Percentiles rank a stretch among this genome's conserved stretches.
Evolutionary conservation across 2,888 invertebrate genomes (phyloP).

Genomic region (Andrena bicolor): DNA sequence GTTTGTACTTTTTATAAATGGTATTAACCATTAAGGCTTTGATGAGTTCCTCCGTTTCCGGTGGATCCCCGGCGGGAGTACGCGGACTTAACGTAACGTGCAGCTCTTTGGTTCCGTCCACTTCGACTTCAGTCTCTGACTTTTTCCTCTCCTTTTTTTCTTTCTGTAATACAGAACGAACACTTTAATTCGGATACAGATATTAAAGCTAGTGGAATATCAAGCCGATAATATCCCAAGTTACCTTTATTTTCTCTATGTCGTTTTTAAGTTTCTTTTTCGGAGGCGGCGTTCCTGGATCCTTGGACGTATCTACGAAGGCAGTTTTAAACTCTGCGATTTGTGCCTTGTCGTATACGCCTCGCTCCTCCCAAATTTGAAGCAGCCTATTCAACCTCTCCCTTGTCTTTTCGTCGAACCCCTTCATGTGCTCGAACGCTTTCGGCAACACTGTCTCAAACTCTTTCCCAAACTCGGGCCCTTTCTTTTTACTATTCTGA

Average conservation of each 20-base stretch:
- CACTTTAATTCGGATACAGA: background rate
- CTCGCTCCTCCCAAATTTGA: slow-evolving; percentile 96
- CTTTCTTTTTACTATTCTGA: slow-evolving; percentile 99
- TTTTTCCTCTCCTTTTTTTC: slow-evolving; percentile 86
- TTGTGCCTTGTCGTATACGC: slow-evolving; percentile 93
- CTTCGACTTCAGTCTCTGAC: slow-evolving; percentile 86
- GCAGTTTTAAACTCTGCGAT: slow-evolving; percentile 92
- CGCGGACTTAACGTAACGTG: slow-evolving; percentile 92
- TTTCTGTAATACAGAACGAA: slow-evolving; percentile 64
- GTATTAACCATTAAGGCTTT: slow-evolving; percentile 88
- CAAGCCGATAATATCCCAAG: background rate
- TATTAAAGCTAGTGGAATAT: background rate
- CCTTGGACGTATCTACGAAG: slow-evolving; percentile 79
- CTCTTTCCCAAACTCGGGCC: slow-evolving; percentile 96
- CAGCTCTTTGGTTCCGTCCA: slow-evolving; percentile 91
- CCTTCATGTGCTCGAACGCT: slow-evolving; percentile 94
- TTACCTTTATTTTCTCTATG: slow-evolving; percentile 77
- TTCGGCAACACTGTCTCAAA: slow-evolving; percentile 93
- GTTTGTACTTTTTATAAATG: slow-evolving; percentile 68
- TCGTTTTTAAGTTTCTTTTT: slow-evolving; percentile 85
- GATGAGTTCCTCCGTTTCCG: slow-evolving; percentile 96
- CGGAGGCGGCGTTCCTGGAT: slow-evolving; percentile 84
- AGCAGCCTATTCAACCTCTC: slow-evolving; percentile 93
- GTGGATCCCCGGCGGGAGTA: slow-evolving; percentile 93
- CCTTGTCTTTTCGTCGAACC: slow-evolving; percentile 93